Evolutionary conservation across 2,797 vertebrate species (phyloP).

Genomic region (Coilia nasus): DNA sequence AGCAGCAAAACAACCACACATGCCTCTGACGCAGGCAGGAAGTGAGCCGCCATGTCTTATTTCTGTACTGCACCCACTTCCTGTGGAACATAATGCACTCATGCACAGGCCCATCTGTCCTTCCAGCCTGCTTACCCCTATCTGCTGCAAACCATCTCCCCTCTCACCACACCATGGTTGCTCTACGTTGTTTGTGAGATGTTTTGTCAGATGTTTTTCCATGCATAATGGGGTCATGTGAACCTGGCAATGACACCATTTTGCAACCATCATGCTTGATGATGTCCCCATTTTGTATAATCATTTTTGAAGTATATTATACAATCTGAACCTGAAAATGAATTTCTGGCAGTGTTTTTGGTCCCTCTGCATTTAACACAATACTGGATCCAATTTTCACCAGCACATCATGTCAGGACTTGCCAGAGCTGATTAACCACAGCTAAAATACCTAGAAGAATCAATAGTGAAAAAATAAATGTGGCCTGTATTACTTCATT

Average conservation of each 20-base stretch:
- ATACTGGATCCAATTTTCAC: too few species aligned
- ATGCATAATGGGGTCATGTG: not conserved
- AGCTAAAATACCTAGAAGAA: too few species aligned
- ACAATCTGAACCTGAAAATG: not conserved
- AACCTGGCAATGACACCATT: conserved; percentile 15
- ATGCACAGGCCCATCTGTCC: conserved; percentile 42
- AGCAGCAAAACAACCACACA: conserved; percentile 57
- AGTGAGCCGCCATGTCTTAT: conserved; percentile 46
- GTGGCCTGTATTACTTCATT: not conserved
- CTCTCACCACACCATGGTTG: not conserved
- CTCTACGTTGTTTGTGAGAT: conserved; percentile 1
- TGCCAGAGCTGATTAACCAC: too few species aligned
- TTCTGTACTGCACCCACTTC: conserved; percentile 55
- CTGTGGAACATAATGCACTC: conserved; percentile 60
- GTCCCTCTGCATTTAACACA: not conserved
- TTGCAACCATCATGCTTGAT: not conserved
- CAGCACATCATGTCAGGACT: too few species aligned
- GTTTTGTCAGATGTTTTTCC: conserved; percentile 16
- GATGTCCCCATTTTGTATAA: not conserved
- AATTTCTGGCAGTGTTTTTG: not conserved
- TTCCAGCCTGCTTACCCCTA: conserved; percentile 55
- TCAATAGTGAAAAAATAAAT: not conserved
- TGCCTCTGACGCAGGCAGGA: conserved; percentile 56
- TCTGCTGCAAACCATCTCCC: conserved; percentile 27
- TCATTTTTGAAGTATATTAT: not conserved